phyloP scores from a whole-genome alignment of 2,888 invertebrate species.

The Enchytraeus crypticus region DNA sequence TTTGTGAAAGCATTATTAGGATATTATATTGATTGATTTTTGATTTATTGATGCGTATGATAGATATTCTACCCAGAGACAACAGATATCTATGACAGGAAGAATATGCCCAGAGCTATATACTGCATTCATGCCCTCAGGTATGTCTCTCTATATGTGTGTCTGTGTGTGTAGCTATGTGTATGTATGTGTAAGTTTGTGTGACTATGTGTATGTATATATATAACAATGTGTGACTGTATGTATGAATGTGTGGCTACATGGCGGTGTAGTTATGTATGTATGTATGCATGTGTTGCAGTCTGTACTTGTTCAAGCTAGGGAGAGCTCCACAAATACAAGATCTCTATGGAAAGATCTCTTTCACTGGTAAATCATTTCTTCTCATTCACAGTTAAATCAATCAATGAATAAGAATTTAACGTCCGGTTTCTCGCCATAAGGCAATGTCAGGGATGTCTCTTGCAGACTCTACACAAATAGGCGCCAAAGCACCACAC shows the following conservation, averaged over 20 bases:
- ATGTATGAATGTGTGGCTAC: not conserved
- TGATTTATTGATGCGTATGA: too few species aligned
- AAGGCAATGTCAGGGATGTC: too few species aligned
- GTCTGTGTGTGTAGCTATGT: too few species aligned
- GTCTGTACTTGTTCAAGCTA: constrained; percentile 49
- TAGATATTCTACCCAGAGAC: constrained; percentile 74
- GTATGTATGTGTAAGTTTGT: constrained; percentile 2
- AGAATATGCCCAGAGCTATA: constrained; percentile 69
- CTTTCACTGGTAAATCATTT: constrained; percentile 55
- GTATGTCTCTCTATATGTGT: too few species aligned
- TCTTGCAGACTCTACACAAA: too few species aligned
- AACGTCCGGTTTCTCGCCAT: too few species aligned
- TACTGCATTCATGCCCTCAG: constrained; percentile 54
- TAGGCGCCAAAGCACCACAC: too few species aligned
- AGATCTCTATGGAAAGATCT: constrained; percentile 66
- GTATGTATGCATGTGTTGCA: constrained; percentile 27
- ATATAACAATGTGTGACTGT: not conserved
- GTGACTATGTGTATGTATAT: not conserved
- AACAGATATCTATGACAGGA: constrained; percentile 71
- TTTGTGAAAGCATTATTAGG: too few species aligned
- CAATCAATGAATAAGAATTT: too few species aligned
- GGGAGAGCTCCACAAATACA: constrained; percentile 68
- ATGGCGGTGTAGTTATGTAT: not conserved
- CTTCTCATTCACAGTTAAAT: too few species aligned
- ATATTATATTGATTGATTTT: too few species aligned